Evolutionary conservation across 1,140 invertebrate species (phyloP), one percentile per base, ranked within the genome.

Genomic region (Drosophila cardini): DNA sequence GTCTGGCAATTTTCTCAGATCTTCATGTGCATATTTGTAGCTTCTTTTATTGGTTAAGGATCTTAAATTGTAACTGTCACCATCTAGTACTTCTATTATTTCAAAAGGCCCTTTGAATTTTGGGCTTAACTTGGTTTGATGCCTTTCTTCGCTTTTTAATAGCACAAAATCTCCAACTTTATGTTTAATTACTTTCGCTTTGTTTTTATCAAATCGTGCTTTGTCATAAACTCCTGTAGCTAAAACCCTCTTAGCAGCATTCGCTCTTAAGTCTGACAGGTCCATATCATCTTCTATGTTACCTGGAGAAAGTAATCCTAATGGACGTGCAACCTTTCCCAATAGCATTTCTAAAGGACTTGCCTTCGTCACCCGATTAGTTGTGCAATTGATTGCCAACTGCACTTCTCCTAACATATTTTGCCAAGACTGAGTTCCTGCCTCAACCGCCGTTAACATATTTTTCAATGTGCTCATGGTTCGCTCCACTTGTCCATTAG

Each of bases 1-100:
- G 16, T 63, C 32, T 36, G 45, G 13, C 36, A 46, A 62, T 62
- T 34, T 62, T 50, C 42, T 34, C 6, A 34, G 6, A 34, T 34
- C 2, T 34, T 34, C 32, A 34, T 34, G 32, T 2, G 32, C 32
- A 34, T 34, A 34, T 34, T 34, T 34, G 32, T 34, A 34, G 38
- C 6, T 34, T 56, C 42, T 15, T 34, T 32, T 56, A 36, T 65
- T 34, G 32, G 32, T 34, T 34, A 34, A 34, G 5, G 32, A 34
- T 5, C 9, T 34, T 34, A 2, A 8, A 34, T 8, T 34, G 32
- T 34, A 34, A 1, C 32, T 34, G 32, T 34, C 32, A 34, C 32
- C 32, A 6, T 34, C 32, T 34, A 34, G 5, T 1, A 34, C 21
- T 2, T 21, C 21, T 2, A 21, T 21, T 21, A 21, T 21, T 21